Base-by-base conservation (phyloP, 2,888 invertebrate genomes). In the Formica aserva region DNA sequence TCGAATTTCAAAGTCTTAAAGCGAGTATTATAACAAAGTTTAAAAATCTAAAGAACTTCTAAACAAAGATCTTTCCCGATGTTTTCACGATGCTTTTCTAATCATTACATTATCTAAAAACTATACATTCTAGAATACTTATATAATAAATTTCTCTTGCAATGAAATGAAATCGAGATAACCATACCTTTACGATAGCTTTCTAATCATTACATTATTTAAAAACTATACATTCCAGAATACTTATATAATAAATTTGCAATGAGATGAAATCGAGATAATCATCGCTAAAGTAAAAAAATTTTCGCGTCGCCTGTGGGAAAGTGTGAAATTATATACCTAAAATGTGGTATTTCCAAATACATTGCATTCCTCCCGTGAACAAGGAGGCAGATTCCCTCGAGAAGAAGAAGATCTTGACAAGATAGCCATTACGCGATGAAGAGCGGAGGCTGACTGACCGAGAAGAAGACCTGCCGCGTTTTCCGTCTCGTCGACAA, bases 391-490 rank as follows among this genome's bases (percentile, higher is more conserved):
- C 83, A 52, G 62, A 48, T 76, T 80, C 75, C 82, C 3, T 35
- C 15, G 74, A 29, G 35, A 52, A 69, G 52, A 22, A 63, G 74
- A 86, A 90, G 90, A 89, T 90, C 82, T 74, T 66, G 35, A 72
- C 66, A 13, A 87, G 88, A 91, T 90, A 91, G 83, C 84, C 85
- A 91, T 91, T 88, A 86, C 75, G 63, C 72, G 60, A 67, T 66
- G 60, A 71, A 60, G 65, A 72, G 66, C 62, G 63, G 48, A 74
- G 69, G 80, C 45, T 29, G 65, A 69, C 35, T 48, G 60, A 48
- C 41, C 65, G 83, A 76, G 72, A 60, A 32, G 66, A 62, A n/a
- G 26, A 55, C 18, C 60, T 45, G 65, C 26, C 41, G 38, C 76
- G 55, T 71, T 78, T 57, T 45, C 52, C n/a, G 8, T 52, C 57